Conservation (phyloP, 1,140 invertebrate genomes). For the Zaprionus kolodkinae region DNA sequence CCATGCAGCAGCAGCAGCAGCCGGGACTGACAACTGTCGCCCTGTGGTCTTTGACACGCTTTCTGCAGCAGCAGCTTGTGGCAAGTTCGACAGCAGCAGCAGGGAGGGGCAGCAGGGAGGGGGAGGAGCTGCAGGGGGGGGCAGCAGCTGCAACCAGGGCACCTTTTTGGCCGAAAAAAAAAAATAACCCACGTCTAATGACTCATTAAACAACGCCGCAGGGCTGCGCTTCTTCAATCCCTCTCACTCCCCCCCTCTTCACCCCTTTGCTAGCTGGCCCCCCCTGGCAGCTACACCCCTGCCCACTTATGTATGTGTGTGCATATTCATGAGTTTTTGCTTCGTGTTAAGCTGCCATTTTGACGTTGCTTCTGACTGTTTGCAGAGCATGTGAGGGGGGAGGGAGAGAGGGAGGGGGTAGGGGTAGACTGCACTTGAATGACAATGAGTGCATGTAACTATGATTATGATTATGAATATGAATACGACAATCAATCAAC, state of each 20-base stretch:
- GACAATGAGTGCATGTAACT: conserved; percentile 52
- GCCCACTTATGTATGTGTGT: conserved; percentile 26
- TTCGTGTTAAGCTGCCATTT: conserved; percentile 83
- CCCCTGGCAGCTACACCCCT: background rate
- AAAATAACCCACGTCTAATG: conserved; percentile 62
- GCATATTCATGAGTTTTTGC: conserved; percentile 75
- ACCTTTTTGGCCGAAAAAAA: conserved; percentile 36
- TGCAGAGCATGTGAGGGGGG: conserved; percentile 34
- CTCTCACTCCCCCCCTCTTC: background rate
- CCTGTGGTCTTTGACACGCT: conserved; percentile 67
- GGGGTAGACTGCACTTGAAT: conserved; percentile 41
- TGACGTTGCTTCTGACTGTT: conserved; percentile 70
- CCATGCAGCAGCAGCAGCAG: conserved; percentile 3
- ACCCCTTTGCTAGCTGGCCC: too few species aligned
- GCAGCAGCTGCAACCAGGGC: conserved; percentile 33
- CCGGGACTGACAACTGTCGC: conserved; percentile 73
- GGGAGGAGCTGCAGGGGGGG: background rate
- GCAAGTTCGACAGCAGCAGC: background rate
- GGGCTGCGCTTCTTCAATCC: conserved; percentile 29
- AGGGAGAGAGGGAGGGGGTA: background rate
- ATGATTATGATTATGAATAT: conserved; percentile 44
- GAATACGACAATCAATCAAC: conserved; percentile 75
- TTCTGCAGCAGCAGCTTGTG: conserved; percentile 19
- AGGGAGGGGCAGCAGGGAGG: background rate
- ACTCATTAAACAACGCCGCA: conserved; percentile 76